Evolutionary conservation across 2,888 invertebrate genomes (phyloP).

Genomic region (Acleris literana): DNA sequence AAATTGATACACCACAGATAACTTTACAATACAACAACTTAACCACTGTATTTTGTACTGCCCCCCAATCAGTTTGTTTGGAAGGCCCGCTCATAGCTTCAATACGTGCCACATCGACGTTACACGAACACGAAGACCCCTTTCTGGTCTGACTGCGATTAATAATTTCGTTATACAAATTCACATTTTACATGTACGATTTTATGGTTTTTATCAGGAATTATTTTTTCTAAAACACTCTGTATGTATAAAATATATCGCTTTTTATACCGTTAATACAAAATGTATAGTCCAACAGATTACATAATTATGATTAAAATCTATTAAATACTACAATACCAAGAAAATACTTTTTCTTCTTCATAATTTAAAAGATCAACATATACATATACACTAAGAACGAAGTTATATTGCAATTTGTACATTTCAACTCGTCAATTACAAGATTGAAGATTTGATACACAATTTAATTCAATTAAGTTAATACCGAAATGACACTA

Average conservation of each 20-base stretch:
- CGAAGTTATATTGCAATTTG: slow-evolving; percentile 31
- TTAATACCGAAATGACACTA: too few relatives aligned
- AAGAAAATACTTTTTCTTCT: slow-evolving; percentile 27
- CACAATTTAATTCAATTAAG: slow-evolving; percentile 7
- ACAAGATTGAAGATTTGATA: slow-evolving; percentile 11
- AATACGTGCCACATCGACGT: too few relatives aligned
- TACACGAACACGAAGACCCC: too few relatives aligned
- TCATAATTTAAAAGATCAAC: slow-evolving; percentile 28
- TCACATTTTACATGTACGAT: too few relatives aligned
- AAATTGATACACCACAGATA: too few relatives aligned
- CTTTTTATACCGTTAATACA: slow-evolving; percentile 12
- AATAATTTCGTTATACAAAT: too few relatives aligned
- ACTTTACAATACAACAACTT: too few relatives aligned
- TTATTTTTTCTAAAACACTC: slow-evolving; percentile 29
- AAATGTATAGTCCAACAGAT: slow-evolving; percentile 25
- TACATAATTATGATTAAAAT: slow-evolving; percentile 25
- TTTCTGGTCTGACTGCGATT: too few relatives aligned
- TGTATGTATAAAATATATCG: slow-evolving; percentile 23
- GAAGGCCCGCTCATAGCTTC: too few relatives aligned
- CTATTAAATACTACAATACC: slow-evolving; percentile 32
- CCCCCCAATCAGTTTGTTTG: too few relatives aligned
- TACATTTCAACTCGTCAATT: slow-evolving; percentile 27
- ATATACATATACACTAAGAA: slow-evolving; percentile 16
- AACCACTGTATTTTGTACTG: too few relatives aligned
- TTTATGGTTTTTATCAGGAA: neutral